Base-by-base conservation (phyloP, 2,888 invertebrate genomes). In the Heliothis peltigera region DNA sequence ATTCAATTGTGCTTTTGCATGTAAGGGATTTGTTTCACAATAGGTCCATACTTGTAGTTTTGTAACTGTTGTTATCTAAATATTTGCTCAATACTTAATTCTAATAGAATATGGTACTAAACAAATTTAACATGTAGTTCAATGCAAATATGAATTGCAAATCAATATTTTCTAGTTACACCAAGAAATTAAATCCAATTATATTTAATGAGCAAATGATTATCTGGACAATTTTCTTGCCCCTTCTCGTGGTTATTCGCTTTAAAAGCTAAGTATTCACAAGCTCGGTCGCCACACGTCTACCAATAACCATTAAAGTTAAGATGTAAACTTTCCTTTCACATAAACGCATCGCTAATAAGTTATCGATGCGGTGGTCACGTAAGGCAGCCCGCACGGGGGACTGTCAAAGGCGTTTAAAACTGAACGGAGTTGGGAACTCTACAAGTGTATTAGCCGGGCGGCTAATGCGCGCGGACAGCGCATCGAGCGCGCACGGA, bases 1-100 rank as follows among this genome's bases (percentile, higher is more conserved):
- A 91, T 93, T 92, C 93, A 92, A 92, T 94, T 92, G 92, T 87
- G 90, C 91, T 91, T 91, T 92, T 90, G 84, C 75, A 83, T 85
- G 80, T 70, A 71, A 15, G 57, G 63, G 62, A 80, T 79, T 80
- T 76, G 79, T 79, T 76, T 71, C 62, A 72, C 60, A 67, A 64
- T 72, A 57, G 52, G 55, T 71, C 63, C 49, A 57, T 53, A 58
- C 42, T 63, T 39, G 18, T 63, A 71, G 52, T 68, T 77, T 53
- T 32, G 56, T 53, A 61, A 52, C 32, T 61, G 12, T 58, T 39
- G 52, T 32, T 44, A 42, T 35, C 22, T 44, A 22, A 42, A 55
- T 52, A 55, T 44, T 42, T 21, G 6, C n/a, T 15, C 15, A 12
- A 55, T 35, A 42, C n/a, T 44, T 4, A 15, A 15, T 22, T 28